Percentiles rank a stretch among this genome's conserved stretches.
phyloP scores from a whole-genome alignment of 1,140 invertebrate species.

The Drosophila kurseongensis region DNA sequence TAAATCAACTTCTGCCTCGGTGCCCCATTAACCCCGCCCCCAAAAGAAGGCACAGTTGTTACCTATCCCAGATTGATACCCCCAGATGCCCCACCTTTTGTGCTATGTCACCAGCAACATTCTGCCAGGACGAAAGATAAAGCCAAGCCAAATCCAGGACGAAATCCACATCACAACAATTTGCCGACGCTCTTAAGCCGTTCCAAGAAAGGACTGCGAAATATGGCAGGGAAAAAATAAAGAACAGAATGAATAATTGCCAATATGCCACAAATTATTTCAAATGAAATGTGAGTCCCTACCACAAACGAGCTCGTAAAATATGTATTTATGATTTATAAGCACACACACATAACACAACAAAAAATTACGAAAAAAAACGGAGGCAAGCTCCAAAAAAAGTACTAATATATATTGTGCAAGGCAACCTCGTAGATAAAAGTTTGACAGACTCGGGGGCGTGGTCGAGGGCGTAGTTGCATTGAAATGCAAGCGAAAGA shows the following conservation, averaged over 20 bases:
- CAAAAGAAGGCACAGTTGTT: constrained; percentile 17
- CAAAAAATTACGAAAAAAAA: constrained; percentile 21
- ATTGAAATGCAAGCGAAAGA: constrained; percentile 71
- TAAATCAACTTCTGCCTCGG: constrained; percentile 74
- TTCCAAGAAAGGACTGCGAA: constrained; percentile 32
- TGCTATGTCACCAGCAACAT: constrained; percentile 67
- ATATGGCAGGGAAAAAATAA: constrained; percentile 35
- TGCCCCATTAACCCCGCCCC: constrained; percentile 45
- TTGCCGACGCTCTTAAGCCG: constrained; percentile 67
- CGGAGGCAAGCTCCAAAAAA: constrained; percentile 24
- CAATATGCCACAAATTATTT: constrained; percentile 83
- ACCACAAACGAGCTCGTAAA: constrained; percentile 62
- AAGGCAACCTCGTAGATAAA: constrained; percentile 62
- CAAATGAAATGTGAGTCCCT: constrained; percentile 79
- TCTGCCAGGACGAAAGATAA: constrained; percentile 56
- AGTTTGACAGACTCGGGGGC: constrained; percentile 67
- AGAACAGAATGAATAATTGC: constrained; percentile 74
- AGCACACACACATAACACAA: constrained; percentile 30
- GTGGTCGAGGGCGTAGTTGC: constrained; percentile 58
- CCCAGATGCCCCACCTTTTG: constrained; percentile 56
- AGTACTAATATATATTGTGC: constrained; percentile 30
- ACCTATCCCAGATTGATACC: constrained; percentile 18
- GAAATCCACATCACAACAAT: constrained; percentile 75
- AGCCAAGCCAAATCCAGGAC: constrained; percentile 78
- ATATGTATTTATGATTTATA: constrained; percentile 82